Evolutionary conservation across 1,140 invertebrate genomes (phyloP), one percentile per base, ranked within the genome.

Genomic region (Polyergus mexicanus): DNA sequence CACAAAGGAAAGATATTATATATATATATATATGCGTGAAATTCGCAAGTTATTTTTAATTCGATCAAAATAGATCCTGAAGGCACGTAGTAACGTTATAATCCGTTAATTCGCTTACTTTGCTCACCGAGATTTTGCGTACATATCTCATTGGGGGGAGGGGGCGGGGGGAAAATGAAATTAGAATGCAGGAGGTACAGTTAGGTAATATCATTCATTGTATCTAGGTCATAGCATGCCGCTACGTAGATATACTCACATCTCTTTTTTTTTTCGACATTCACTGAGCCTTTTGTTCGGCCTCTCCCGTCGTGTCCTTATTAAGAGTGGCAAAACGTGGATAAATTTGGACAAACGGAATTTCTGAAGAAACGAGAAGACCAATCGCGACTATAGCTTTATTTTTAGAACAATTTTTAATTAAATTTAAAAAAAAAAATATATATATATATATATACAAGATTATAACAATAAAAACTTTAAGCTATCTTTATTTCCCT

Each of bases 201-300:
- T 71, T 81, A 56, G 10, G 22, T 56, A 81, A 81, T 81, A 80
- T 81, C 77, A 38, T 41, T 58, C 47, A 41, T 81, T 81, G 16
- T 41, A 80, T 80, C 63, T 80, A 54, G 77, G 65, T 81, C 77
- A 41, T 41, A 71, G 54, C 58, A 41, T 68, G 54, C 63, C 77
- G 76, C 44, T 80, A 71, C 22, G 41, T 66, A 78, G 77, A 81
- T 90, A 91, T 91, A 41, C 86, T 89, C 87, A 65, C 78, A 76
- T 85, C 86, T 88, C 86, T 72, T 89, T 58, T 85, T 86, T 86
- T 66, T 65, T 51, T 66, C 62, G 60, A 28, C 81, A 63, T 66
- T 84, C 71, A 65, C 32, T 28, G 16, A 56, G 71, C 60, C 80
- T 88, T 85, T 88, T 69, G 65, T 85, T 81, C 86, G 51, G 62